Evolutionary conservation across 2,797 vertebrate genomes (phyloP).

Genomic region (Tangara arthus): DNA sequence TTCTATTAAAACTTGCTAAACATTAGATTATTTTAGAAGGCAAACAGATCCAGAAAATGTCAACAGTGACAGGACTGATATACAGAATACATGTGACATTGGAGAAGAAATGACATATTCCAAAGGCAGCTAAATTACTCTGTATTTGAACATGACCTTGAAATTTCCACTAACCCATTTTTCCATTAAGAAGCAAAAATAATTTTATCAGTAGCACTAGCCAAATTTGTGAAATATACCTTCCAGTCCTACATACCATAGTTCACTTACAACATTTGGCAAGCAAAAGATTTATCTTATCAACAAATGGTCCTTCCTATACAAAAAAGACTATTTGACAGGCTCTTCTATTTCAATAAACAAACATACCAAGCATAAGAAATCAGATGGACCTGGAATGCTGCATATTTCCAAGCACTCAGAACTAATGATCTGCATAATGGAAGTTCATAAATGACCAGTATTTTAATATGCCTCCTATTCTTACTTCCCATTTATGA

Average conservation of each 20-base stretch:
- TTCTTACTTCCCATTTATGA: not conserved
- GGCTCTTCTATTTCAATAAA: not conserved
- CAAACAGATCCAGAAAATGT: not conserved
- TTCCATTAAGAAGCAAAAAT: not conserved
- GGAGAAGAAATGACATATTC: not conserved
- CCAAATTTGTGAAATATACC: not conserved
- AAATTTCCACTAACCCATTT: not conserved
- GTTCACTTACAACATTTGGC: not conserved
- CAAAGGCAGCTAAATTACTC: not conserved
- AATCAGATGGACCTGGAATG: not conserved
- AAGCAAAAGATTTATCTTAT: not conserved
- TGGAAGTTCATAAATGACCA: not conserved
- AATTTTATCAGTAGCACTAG: not conserved
- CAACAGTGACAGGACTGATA: not conserved
- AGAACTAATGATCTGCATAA: not conserved
- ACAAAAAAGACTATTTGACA: not conserved
- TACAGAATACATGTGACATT: not conserved
- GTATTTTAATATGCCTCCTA: not conserved
- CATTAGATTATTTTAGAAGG: not conserved
- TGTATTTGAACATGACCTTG: constrained; percentile 26
- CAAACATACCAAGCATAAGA: not conserved
- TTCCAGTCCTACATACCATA: not conserved
- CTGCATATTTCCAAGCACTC: not conserved
- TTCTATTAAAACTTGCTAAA: not conserved
- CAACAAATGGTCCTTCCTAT: not conserved